These are phyloP conservation scores for Myotis brandtii DNA, from an alignment of 2,113 vertebrate genomes.

Conservation along the genomic window DNA sequence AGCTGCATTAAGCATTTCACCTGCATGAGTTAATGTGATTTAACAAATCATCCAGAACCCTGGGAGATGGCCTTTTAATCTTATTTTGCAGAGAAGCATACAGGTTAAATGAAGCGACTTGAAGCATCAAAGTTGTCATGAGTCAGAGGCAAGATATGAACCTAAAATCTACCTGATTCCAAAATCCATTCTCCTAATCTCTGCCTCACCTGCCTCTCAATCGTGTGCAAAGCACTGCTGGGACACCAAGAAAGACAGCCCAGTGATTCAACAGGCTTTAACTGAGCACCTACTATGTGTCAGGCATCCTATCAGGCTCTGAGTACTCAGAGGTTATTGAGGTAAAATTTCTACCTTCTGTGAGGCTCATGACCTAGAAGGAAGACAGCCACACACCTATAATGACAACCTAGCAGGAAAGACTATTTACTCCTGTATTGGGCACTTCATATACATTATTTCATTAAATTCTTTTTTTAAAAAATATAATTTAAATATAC, in stretches of 20 bases:
- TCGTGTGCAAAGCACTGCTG: too few relatives aligned
- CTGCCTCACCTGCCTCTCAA: not conserved
- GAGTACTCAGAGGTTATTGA: not conserved
- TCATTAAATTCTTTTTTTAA: not conserved
- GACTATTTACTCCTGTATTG: fast-evolving
- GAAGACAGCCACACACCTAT: not conserved
- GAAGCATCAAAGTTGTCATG: not conserved
- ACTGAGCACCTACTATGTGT: not conserved
- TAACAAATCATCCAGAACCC: not conserved
- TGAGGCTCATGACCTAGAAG: not conserved
- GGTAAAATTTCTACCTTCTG: not conserved
- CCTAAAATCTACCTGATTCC: not conserved
- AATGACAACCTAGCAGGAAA: not conserved
- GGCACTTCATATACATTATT: not conserved
- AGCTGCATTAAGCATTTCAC: not conserved
- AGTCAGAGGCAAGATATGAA: constrained; percentile 28
- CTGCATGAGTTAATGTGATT: not conserved
- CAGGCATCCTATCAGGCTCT: not conserved
- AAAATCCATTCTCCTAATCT: not conserved
- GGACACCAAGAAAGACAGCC: not conserved
- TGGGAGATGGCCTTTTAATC: not conserved
- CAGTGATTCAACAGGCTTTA: not conserved
- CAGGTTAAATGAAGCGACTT: not conserved
- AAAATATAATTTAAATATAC: too few relatives aligned
- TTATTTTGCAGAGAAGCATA: not conserved